These are phyloP conservation scores for Chrysolina oricalcia DNA, from an alignment of 2,888 invertebrate genomes.

Conservation along the genomic window DNA sequence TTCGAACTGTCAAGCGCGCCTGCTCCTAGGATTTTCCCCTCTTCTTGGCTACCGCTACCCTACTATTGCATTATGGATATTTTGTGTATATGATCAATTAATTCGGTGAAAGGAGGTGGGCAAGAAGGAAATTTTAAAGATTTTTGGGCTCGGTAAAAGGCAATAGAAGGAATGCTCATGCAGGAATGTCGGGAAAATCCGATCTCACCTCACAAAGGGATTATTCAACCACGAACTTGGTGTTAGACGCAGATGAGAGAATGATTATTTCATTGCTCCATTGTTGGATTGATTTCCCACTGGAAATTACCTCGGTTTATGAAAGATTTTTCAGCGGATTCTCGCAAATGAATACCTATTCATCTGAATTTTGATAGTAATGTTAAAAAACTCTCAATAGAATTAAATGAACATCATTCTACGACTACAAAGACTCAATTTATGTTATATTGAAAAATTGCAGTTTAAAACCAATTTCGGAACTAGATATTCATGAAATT, in stretches of 20 bases:
- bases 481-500: too few species aligned
- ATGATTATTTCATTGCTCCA: slow-evolving; percentile 13
- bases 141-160: slow-evolving; percentile 25
- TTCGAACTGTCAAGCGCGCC: slow-evolving; percentile 41
- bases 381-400: too few species aligned
- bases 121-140: slow-evolving; percentile 25
- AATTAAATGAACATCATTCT: too few species aligned
- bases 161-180: slow-evolving; percentile 20
- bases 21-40: slow-evolving; percentile 29
- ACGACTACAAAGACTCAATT: too few species aligned
- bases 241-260: slow-evolving; percentile 11
- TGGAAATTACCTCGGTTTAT: background rate
- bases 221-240: slow-evolving; percentile 14
- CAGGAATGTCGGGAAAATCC: slow-evolving; percentile 17
- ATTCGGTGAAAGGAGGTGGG: slow-evolving; percentile 25
- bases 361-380: background rate
- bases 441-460: too few species aligned
- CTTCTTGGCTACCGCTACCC: slow-evolving; percentile 28
- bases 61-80: slow-evolving; percentile 46
- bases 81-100: slow-evolving; percentile 48
- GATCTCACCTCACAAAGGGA: slow-evolving; percentile 17
- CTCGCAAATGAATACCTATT: background rate
- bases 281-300: slow-evolving; percentile 17
- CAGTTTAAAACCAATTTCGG: too few species aligned
- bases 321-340: background rate